A percentile compares a stretch with the other conserved stretches of the same genome.
These are phyloP conservation scores for Rosalia funebris DNA, from an alignment of 2,888 invertebrate genomes.

Conservation along the genomic window DNA sequence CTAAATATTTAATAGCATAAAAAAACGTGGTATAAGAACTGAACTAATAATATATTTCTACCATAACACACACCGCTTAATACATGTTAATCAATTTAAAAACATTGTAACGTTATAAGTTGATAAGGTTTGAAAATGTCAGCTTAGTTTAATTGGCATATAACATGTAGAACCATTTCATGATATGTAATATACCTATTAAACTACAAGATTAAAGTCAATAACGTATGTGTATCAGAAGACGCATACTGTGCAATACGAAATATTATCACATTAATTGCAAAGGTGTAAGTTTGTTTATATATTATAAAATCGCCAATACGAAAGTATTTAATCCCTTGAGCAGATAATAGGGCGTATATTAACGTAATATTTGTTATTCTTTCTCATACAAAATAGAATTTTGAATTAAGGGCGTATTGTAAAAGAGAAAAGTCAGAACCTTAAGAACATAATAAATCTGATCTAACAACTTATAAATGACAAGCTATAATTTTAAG, in stretches of 20 bases:
- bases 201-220: too few species aligned
- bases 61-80: too few species aligned
- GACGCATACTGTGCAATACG: too few species aligned
- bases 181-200: background rate
- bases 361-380: slow-evolving; percentile 4
- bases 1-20: too few species aligned
- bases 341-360: background rate
- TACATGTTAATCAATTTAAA: background rate
- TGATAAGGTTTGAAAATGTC: background rate
- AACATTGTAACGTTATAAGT: background rate
- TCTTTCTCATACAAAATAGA: background rate
- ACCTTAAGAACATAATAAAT: background rate
- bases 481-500: slow-evolving; percentile 11
- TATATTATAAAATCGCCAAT: too few species aligned
- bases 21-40: too few species aligned
- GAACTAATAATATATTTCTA: too few species aligned
- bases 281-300: too few species aligned
- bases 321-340: too few species aligned
- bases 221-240: too few species aligned
- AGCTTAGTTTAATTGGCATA: background rate
- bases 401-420: slow-evolving; percentile 8
- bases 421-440: too few species aligned
- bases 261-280: too few species aligned
- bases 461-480: background rate
- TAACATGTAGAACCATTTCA: background rate